Base-by-base conservation (phyloP, 2,888 invertebrate genomes). In the Orchesella flavescens region DNA sequence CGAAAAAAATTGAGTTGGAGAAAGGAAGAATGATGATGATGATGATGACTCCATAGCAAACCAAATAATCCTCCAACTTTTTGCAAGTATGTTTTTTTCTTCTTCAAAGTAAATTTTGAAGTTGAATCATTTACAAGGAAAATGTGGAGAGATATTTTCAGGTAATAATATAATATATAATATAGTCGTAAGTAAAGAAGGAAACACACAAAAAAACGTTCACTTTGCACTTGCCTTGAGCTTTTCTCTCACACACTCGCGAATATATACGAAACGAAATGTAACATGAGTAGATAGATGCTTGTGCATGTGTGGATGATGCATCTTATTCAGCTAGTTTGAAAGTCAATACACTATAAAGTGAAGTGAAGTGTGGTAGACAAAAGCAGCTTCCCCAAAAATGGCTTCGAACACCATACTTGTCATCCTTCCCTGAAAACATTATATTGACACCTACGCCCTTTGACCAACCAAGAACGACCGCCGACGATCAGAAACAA, bases 361-460 rank as follows among this genome's bases (percentile, higher is more conserved):
- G 68, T 69, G 44, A 44, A 78, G 68, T 69, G 44, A 53, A 66
- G 66, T 53, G 66, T 75, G 49, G 49, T 61, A 23, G 75, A 84
- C 73, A 69, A 78, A 78, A 76, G 82, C 81, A 78, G 84, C 57
- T 82, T 81, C 77, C 81, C 84, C 84, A 77, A 84, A 84, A 84
- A 84, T 84, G 84, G 84, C 55, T 76, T 71, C 23, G 72, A 79
- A 79, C 71, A 77, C 84, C 83, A 85, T 83, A 85, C 83, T 83
- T 85, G 85, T 85, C 85, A 85, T 83, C 81, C 68, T 85, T 83
- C 79, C 79, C 59, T 66, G 79, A 85, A 85, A 75, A 77, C 83
- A 77, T 66, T 66, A 69, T 81, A 82, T 84, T 73, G 84, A 84
- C 84, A 84, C 84, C 84, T 84, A 84, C 84, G 82, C 84, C 82